Conservation (phyloP, 2,797 vertebrate genomes). For the Onychomys arenicola region DNA sequence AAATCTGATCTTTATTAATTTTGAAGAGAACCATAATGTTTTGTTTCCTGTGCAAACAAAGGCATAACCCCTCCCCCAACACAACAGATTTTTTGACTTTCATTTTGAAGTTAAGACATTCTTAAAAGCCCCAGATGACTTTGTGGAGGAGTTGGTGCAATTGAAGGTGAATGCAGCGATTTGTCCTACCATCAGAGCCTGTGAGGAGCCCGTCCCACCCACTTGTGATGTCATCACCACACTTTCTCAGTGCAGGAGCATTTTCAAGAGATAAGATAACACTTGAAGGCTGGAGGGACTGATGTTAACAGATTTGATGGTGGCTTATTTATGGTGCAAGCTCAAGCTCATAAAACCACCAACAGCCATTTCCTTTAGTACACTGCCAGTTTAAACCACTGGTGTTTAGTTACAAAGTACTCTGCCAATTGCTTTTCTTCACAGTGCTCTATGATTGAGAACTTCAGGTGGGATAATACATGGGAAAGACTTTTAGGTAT, state of each 20-base stretch:
- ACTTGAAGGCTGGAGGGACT: background rate
- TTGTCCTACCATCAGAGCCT: background rate
- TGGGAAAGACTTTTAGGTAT: slow-evolving; percentile 22
- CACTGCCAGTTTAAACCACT: background rate
- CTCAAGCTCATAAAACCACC: slow-evolving; percentile 1
- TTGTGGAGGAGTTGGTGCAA: background rate
- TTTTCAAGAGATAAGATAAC: slow-evolving; percentile 31
- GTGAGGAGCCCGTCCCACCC: background rate
- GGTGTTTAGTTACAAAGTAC: slow-evolving; percentile 54
- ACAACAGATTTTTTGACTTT: too few species aligned
- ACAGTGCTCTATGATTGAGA: background rate
- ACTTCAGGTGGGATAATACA: background rate
- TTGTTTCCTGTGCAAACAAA: too few species aligned
- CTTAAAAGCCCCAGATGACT: background rate
- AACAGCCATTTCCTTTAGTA: slow-evolving; percentile 15
- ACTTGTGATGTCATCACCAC: background rate
- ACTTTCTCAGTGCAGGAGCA: background rate
- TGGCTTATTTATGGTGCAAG: slow-evolving; percentile 46
- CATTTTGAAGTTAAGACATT: too few species aligned
- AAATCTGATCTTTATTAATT: too few species aligned
- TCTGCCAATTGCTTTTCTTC: slow-evolving; percentile 37
- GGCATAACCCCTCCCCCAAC: too few species aligned
- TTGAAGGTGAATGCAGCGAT: background rate
- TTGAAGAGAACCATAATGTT: too few species aligned
- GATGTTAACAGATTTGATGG: slow-evolving; percentile 38